Base-by-base conservation (phyloP, 2,797 vertebrate species). In the Poecilia gillii region DNA sequence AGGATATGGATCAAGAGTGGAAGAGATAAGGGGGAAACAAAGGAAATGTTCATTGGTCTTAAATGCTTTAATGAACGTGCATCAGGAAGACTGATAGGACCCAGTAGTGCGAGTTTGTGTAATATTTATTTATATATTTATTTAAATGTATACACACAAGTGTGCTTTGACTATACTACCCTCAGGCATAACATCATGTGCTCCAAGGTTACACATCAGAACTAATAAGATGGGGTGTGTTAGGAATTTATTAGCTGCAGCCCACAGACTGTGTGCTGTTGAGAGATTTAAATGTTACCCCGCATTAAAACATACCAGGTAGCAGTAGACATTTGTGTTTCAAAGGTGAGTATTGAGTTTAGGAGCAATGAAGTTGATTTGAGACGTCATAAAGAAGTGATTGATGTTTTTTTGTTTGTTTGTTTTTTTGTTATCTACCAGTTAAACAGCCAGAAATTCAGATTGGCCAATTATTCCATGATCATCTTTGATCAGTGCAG, bases 121-220 rank as follows among this genome's bases (percentile, higher is more conserved):
- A 18, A 53, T 11, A 78, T 83, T 80, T 72, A 78, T 78, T 36
- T 64, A 76, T 57, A 73, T 55, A 74, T 66, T 59, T 41, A 75
- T 75, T 66, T 77, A 72, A 41, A 62, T 1, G 80, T 13, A 87
- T 13, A 87, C 73, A 81, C 79, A 86, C 68, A 80, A 74, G 84
- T 79, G 86, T 47, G 57, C 81, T 87, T 80, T 75, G 79, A 57
- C 79, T 90, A 72, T 87, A 80, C 89, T 84, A 86, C 90, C 90
- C 91, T 81, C 76, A 89, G 91, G 92, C 92, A 84, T 86, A 93
- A 94, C 90, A 93, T 89, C 90, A 84, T 84, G 87, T 89, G 92
- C 93, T 91, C 90, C 94, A 95, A 95, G 95, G 95, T 96, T 95
- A 95, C 92, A 95, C 92, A 93, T 95, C 92, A 93, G 90, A 94